A percentile compares a stretch with the other conserved stretches of the same genome.
phyloP scores from a whole-genome alignment of 2,797 vertebrate species.

The Gymnocypris eckloni region DNA sequence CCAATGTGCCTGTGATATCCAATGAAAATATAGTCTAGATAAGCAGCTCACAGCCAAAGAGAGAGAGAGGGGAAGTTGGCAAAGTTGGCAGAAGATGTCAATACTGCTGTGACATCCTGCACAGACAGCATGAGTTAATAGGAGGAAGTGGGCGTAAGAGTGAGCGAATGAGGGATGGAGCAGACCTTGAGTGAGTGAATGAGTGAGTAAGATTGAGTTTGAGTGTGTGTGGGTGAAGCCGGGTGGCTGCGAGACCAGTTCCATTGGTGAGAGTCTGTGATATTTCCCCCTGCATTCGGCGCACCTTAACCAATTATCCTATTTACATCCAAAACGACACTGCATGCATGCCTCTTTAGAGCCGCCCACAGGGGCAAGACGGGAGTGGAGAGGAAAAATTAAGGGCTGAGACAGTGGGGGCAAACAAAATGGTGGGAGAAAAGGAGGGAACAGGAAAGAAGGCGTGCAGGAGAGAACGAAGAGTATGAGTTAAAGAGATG shows the following conservation, averaged over 20 bases:
- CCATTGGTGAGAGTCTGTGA: conserved; percentile 48
- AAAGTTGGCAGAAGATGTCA: conserved; percentile 35
- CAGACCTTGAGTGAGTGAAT: conserved; percentile 41
- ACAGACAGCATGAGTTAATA: conserved; percentile 46
- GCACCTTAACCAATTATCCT: conserved; percentile 71
- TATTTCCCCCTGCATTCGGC: conserved; percentile 55
- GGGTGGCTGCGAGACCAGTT: conserved; percentile 41
- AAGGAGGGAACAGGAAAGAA: not conserved
- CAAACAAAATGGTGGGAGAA: conserved; percentile 53
- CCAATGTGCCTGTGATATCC: not conserved
- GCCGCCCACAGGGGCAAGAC: conserved; percentile 34
- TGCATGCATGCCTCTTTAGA: conserved; percentile 62
- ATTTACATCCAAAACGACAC: conserved; percentile 72
- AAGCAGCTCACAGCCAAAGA: not conserved
- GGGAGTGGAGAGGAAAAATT: conserved; percentile 45
- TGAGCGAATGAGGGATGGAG: conserved; percentile 30
- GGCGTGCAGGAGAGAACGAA: not conserved
- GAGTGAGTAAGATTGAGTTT: conserved; percentile 38
- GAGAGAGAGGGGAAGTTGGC: not conserved
- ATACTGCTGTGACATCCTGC: conserved; percentile 37
- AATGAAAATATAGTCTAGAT: not conserved
- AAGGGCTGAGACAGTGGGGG: conserved; percentile 43
- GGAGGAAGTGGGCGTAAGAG: conserved; percentile 26
- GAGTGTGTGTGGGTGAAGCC: conserved; percentile 39
- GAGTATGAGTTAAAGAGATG: conserved; percentile 27